A percentile compares a stretch with the other conserved stretches of the same genome.
Evolutionary conservation across 2,888 invertebrate species (phyloP).

Genomic region (Tiliacea aurago): DNA sequence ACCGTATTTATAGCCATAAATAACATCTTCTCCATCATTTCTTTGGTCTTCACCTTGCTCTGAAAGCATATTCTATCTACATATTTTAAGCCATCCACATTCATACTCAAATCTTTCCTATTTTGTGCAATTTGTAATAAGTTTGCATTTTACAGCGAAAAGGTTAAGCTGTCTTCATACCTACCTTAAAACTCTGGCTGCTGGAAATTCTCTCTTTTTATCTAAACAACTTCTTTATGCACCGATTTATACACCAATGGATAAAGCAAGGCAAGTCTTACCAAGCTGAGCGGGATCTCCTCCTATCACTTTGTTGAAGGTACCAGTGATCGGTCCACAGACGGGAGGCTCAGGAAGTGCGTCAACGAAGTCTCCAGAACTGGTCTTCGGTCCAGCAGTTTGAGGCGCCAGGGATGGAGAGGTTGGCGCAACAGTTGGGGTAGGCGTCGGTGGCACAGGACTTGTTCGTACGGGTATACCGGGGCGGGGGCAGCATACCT

Average conservation of each 20-base stretch:
- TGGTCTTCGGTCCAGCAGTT: constrained; percentile 57
- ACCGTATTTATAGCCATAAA: background rate
- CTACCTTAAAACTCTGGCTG: too few relatives aligned
- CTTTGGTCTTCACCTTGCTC: background rate
- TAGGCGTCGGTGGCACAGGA: constrained; percentile 50
- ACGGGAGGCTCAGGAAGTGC: constrained; percentile 84
- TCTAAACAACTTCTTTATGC: background rate
- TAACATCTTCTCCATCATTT: background rate
- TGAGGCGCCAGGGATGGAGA: constrained; percentile 43
- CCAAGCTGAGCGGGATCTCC: constrained; percentile 92
- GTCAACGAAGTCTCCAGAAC: constrained; percentile 70
- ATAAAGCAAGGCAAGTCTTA: constrained; percentile 72
- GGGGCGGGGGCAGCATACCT: constrained; percentile 84
- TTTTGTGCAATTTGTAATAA: too few relatives aligned
- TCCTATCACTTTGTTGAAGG: constrained; percentile 92
- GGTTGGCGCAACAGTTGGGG: constrained; percentile 43
- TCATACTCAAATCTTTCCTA: too few relatives aligned
- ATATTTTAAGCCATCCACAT: too few relatives aligned
- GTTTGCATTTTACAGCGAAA: too few relatives aligned
- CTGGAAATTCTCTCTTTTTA: background rate
- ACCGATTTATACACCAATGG: background rate
- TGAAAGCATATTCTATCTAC: background rate
- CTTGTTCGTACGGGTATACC: constrained; percentile 71
- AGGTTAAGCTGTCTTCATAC: too few relatives aligned
- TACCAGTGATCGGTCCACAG: constrained; percentile 92